These are phyloP conservation scores for Dorcus hopei DNA, from an alignment of 2,888 invertebrate species.

Conservation along the genomic window DNA sequence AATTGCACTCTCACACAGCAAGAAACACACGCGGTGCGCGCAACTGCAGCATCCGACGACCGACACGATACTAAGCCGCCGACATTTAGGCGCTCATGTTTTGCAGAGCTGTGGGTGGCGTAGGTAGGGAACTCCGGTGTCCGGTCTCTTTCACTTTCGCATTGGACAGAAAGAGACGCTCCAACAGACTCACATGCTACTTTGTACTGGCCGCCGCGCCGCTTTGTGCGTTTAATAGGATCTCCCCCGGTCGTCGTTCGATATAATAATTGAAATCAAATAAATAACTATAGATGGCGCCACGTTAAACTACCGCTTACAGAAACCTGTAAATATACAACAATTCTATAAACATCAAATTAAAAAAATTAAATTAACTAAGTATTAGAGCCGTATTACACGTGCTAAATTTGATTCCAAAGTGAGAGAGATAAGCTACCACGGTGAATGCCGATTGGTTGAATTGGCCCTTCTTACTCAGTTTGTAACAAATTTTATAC, in stretches of 20 bases:
- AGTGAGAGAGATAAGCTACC: too few species aligned
- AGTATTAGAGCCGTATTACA: too few species aligned
- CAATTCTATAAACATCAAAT: not conserved
- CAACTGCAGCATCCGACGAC: conserved; percentile 13
- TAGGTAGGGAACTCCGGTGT: conserved; percentile 17
- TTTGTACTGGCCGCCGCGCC: not conserved
- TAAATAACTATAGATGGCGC: not conserved
- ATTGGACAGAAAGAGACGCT: conserved; percentile 7
- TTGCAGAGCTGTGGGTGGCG: conserved; percentile 19
- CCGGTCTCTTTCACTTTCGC: conserved; percentile 13
- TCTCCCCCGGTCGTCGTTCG: not conserved
- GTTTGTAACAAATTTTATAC: too few species aligned
- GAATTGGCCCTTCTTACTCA: too few species aligned
- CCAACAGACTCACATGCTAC: not conserved
- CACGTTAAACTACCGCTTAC: not conserved
- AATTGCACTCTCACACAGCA: not conserved
- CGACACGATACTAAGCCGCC: conserved; percentile 22
- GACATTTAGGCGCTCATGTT: conserved; percentile 26
- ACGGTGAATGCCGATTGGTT: too few species aligned
- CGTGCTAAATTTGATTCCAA: too few species aligned
- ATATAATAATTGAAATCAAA: not conserved
- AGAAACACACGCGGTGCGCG: not conserved
- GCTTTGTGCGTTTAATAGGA: not conserved
- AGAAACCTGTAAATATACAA: not conserved
- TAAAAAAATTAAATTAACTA: too few species aligned